phyloP scores from a whole-genome alignment of 2,113 vertebrate genomes.

The Rhinolophus sinicus region DNA sequence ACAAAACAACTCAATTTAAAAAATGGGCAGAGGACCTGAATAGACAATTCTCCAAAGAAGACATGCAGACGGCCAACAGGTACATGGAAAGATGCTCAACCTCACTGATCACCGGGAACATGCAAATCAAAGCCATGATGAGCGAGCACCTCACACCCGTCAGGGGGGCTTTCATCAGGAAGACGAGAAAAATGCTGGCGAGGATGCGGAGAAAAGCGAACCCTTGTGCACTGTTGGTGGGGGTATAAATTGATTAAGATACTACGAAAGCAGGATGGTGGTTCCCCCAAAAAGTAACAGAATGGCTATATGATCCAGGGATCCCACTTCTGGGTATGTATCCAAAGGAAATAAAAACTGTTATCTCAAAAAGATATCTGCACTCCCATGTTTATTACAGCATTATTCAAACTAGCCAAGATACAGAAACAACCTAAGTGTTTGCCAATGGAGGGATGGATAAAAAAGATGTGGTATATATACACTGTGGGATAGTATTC shows the following conservation, averaged over 20 bases:
- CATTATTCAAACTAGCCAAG: background rate
- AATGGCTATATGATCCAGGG: background rate
- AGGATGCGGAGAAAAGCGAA: background rate
- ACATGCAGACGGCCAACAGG: background rate
- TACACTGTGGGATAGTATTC: background rate
- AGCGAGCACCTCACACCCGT: background rate
- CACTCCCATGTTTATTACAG: background rate
- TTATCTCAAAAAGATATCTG: background rate
- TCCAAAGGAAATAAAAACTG: background rate
- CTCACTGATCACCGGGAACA: background rate
- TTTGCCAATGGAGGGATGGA: background rate
- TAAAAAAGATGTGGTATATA: background rate
- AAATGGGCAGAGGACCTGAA: background rate
- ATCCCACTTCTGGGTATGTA: background rate
- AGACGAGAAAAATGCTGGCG: background rate
- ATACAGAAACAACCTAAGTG: background rate
- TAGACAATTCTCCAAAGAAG: background rate
- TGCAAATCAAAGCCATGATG: background rate
- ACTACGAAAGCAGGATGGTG: background rate
- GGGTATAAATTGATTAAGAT: background rate
- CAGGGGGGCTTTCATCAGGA: background rate
- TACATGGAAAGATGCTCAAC: background rate
- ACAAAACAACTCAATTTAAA: background rate
- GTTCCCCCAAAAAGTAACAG: background rate
- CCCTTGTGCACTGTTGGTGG: no score